Evolutionary conservation across 2,888 invertebrate species (phyloP), one percentile per base, ranked within the genome.

Genomic region (Eupsilia transversa): DNA sequence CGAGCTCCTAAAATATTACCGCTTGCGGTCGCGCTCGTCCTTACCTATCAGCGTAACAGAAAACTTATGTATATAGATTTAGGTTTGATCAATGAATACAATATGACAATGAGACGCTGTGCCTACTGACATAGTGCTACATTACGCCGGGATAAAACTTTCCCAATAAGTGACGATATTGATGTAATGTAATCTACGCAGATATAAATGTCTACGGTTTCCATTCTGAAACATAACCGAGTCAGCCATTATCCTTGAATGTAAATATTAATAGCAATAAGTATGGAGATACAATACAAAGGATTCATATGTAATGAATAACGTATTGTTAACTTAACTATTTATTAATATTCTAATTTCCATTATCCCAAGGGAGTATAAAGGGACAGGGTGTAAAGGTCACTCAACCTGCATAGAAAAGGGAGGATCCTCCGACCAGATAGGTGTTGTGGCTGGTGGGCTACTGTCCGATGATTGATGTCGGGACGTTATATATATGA

Each of bases 1-100:
- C 9, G 27, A 56, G 3, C 56, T 56, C 7, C 17, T 17, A 30
- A 0, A 56, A 56, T 9, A 33, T 57, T 33, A 20, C 20, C 57
- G 57, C 57, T 33, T 33, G 33, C 20, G 20, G 33, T 57, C 33
- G 9, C 20, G 33, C 57, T 30, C 0, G 0, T 23, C 83, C 60
- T 74, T 72, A 71, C 59, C 43, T 49, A 81, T 73, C 76, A 60
- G 38, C 57, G 74, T 77, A 83, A 86, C 67, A 77, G 49, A 67
- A 81, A 85, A 86, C 85, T 81, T 86, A 86, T 77, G 86, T 77
- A 76, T 77, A 85, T 77, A 76, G 78, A 84, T 74, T 83, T 86
- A 70, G 84, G 85, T 78, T 74, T 86, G 77, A 85, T 86, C 84
- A 85, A 81, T 85, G 86, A 74, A 74, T 81, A 83, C 60, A 54